Conservation (phyloP, 2,797 vertebrate genomes). For the Rousettus madagascariensis region DNA sequence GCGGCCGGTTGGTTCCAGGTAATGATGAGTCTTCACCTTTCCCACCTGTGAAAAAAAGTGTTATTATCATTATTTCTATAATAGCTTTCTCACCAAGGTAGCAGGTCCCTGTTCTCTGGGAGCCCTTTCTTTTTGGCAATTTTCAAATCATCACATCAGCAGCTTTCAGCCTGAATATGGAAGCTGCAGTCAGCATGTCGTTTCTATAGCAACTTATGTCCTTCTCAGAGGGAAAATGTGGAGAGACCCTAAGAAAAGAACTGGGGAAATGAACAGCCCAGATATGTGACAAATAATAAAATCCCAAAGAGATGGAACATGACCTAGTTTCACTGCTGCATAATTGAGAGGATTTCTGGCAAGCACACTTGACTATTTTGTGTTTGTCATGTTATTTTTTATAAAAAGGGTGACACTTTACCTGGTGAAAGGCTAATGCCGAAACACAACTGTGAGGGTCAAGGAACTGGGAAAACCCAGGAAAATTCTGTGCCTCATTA, state of each 20-base stretch:
- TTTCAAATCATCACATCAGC: slow-evolving; percentile 56
- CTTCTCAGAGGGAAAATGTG: not conserved
- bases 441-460: not conserved
- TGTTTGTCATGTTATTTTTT: not conserved
- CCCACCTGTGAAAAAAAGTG: not conserved
- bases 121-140: not conserved
- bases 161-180: slow-evolving; percentile 42
- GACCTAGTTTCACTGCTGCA: not conserved
- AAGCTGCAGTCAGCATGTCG: slow-evolving; percentile 24
- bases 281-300: not conserved
- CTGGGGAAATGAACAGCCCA: not conserved
- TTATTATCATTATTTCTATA: not conserved
- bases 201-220: slow-evolving; percentile 79
- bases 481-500: not conserved
- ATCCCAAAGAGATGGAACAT: not conserved
- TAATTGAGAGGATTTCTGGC: not conserved
- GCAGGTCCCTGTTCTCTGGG: not conserved
- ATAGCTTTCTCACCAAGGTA: not conserved
- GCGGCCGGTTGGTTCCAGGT: not conserved
- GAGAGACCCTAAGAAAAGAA: slow-evolving; percentile 1
- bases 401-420: not conserved
- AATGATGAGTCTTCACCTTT: not conserved
- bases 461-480: not conserved
- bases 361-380: not conserved
- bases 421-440: not conserved